Percentiles rank a stretch among this genome's conserved stretches.
Conservation (phyloP, 2,888 invertebrate species). For the Meiosimyza platycephala region DNA sequence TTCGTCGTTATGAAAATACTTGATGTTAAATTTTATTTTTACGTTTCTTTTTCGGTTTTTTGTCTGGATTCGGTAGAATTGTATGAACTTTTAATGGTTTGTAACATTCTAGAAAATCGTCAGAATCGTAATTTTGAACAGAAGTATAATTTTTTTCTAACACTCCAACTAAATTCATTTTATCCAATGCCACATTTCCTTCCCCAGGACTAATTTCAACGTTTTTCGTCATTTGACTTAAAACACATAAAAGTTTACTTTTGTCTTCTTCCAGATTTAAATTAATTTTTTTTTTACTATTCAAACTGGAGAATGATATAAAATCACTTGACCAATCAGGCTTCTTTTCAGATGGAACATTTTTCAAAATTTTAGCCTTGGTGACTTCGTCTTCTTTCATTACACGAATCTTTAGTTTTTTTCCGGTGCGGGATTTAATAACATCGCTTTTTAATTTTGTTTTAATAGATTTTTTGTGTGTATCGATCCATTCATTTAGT, state of each 20-base stretch:
- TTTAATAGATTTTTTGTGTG: constrained; percentile 17
- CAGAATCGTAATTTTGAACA: constrained; percentile 43
- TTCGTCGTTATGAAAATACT: too few species aligned
- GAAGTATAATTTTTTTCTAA: constrained; percentile 8
- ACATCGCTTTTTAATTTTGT: not conserved
- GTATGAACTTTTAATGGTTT: constrained; percentile 52
- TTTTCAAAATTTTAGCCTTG: not conserved
- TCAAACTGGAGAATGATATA: constrained; percentile 49
- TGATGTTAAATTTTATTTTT: constrained; percentile 40
- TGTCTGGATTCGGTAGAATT: constrained; percentile 56
- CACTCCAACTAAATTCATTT: too few species aligned
- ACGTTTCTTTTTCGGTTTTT: constrained; percentile 47
- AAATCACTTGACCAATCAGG: constrained; percentile 50
- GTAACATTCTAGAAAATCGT: constrained; percentile 55
- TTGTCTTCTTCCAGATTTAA: constrained; percentile 41
- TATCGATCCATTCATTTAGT: constrained; percentile 51
- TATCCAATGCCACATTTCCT: constrained; percentile 13
- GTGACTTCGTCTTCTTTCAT: constrained; percentile 13
- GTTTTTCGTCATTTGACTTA: constrained; percentile 48
- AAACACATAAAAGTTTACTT: constrained; percentile 36
- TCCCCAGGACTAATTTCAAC: not conserved
- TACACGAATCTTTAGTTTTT: not conserved
- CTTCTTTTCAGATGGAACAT: not conserved
- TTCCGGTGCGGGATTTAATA: not conserved
- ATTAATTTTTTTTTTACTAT: constrained; percentile 31